Evolutionary conservation across 2,113 vertebrate species (phyloP), one percentile per base, ranked within the genome.

Genomic region (Antidorcas marsupialis): DNA sequence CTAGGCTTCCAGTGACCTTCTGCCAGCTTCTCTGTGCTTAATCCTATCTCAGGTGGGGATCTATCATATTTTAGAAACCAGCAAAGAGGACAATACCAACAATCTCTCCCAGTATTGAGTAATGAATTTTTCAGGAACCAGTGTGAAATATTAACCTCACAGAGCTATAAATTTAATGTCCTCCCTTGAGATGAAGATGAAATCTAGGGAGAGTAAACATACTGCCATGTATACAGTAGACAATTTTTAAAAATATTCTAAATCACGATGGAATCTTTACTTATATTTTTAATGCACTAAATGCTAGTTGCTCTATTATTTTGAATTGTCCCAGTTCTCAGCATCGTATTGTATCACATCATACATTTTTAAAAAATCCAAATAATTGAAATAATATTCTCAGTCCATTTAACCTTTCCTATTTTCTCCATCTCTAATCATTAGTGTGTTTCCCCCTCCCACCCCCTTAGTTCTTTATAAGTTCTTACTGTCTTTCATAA

Each of bases 111-210:
- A 45, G 33, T 87, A 88, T 52, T 39, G 7, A 87, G 11, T 47
- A 87, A 23, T 81, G 21, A 14, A 33, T 50, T 87, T 39, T n/a
- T 74, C 33, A 95, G 16, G 19, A 96, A 81, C 52, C 33, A 96
- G 5, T 62, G 36, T 74, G 60, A 95, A 93, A 90, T 93, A 52
- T 39, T 95, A 91, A 94, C 92, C n/a, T 96, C 82, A 81, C 7
- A 62, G 36, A 57, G 33, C 6, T 89, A 39, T 85, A 88, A 64
- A 59, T 85, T 50, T 59, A 67, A 87, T 64, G 27, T 82, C 36
- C 30, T 87, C 39, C 81, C 50, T 89, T 82, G 28, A 67, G 33
- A 53, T 83, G 79, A 82, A 83, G 27, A 82, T 55, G 25, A 64
- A 11, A 89, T 53, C 78, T 53, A 79, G 39, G 87, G 25, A 87